phyloP scores from a whole-genome alignment of 2,888 invertebrate genomes.

The Pammene fasciana region DNA sequence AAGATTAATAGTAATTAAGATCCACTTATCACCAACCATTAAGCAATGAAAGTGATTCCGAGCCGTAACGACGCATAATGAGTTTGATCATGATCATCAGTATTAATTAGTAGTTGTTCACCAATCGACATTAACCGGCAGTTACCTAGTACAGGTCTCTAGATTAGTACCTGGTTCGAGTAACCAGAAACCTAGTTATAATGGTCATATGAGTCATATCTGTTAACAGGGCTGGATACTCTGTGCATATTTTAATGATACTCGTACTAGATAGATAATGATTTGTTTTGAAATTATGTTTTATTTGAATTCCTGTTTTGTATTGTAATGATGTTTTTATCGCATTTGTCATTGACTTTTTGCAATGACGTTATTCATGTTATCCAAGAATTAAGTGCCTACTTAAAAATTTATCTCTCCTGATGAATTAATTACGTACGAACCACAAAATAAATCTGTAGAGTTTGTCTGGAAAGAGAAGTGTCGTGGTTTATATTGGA shows the following conservation, averaged over 20 bases:
- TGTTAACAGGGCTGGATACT: background rate
- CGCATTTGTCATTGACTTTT: background rate
- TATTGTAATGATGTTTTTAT: background rate
- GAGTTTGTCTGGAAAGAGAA: no score
- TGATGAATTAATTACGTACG: no score
- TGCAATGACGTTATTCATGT: background rate
- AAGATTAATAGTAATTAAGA: conserved; percentile 22
- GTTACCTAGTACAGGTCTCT: no score
- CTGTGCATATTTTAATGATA: background rate
- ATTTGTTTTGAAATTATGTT: conserved; percentile 5
- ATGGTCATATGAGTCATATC: no score
- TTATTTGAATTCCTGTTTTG: background rate
- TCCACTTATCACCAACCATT: conserved; percentile 13
- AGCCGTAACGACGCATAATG: conserved; percentile 19
- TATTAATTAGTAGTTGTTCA: background rate
- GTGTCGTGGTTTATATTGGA: no score
- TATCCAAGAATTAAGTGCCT: background rate
- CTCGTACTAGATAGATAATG: background rate
- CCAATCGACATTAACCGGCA: background rate
- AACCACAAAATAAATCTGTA: no score
- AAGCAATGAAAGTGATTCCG: conserved; percentile 23
- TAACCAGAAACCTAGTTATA: no score
- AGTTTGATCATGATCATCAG: conserved; percentile 14
- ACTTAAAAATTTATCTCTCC: background rate
- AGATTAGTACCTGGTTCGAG: no score